Conservation (phyloP, 2,797 vertebrate genomes). For the Poeciliopsis paucimaculata region DNA sequence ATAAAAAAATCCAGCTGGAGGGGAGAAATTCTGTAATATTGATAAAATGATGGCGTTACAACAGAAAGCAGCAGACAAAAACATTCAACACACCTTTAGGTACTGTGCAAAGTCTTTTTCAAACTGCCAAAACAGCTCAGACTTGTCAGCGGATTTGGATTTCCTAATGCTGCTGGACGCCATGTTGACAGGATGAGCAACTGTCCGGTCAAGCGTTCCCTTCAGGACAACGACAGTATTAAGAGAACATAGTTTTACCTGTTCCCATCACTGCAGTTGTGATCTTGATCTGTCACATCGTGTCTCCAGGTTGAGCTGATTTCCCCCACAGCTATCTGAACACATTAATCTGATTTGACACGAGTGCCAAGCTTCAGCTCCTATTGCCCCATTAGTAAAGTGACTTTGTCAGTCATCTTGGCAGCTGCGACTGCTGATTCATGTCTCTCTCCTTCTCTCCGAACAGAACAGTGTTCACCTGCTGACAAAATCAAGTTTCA, state of each 20-base stretch:
- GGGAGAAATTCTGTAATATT: neutral
- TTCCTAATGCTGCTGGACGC: neutral
- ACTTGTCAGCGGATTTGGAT: neutral
- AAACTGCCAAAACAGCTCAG: neutral
- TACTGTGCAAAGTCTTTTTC: neutral
- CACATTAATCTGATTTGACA: conserved; percentile 44
- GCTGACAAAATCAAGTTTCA: conserved; percentile 57
- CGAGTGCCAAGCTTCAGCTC: conserved; percentile 48
- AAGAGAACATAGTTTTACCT: neutral
- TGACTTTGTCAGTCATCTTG: conserved; percentile 66
- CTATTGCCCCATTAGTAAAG: conserved; percentile 47
- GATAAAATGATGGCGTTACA: neutral
- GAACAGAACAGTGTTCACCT: conserved; percentile 46
- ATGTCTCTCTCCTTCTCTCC: conserved; percentile 41
- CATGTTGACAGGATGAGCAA: neutral
- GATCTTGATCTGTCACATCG: conserved; percentile 3
- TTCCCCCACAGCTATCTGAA: conserved; percentile 29
- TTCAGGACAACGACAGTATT: neutral
- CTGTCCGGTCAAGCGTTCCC: neutral
- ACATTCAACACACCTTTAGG: neutral
- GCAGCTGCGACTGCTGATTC: conserved; percentile 62
- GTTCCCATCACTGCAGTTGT: neutral
- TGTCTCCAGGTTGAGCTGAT: neutral
- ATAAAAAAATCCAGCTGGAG: neutral
- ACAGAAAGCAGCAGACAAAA: neutral